Base-by-base conservation (phyloP, 2,797 vertebrate genomes). In the Tenualosa ilisha region DNA sequence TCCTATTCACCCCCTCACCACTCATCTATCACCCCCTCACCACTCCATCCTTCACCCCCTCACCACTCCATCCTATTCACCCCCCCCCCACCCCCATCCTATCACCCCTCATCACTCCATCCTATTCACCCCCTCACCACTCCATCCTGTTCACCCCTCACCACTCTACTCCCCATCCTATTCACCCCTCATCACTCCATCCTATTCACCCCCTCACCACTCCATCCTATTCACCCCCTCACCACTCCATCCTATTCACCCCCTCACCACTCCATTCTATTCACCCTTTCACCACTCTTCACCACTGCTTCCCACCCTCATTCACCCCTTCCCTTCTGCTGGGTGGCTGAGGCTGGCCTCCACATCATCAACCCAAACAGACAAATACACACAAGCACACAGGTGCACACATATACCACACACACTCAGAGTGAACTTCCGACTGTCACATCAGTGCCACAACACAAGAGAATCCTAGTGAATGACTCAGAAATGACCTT, bases 401-500 rank as follows among this genome's bases (percentile, higher is more conserved):
- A 26, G 20, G 13, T 20, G 1, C 13, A 56, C 54, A 56, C 54
- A 84, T 86, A 81, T 72, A 49, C 51, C 54, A 56, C 54, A 56
- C 54, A 56, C 54, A 13, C 13, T 15, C 3, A 4, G 68, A 31
- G 37, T 37, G 6, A 1, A 40, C 68, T 24, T 31, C 63, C 0
- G 4, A 31, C 68, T 68, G 53, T 61, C 81, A 81, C 86, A 85
- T 86, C 88, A 86, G 79, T 85, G 87, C 85, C 79, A 86, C 6
- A 22, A 90, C 89, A 89, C 86, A 89, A 86, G 43, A 22, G 75
- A 86, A 84, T 84, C 85, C 87, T 87, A 90, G 88, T 87, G 89
- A 91, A 89, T 86, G 83, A 85, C 83, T 85, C 46, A 86, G 85
- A 88, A 86, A 84, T 59, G 49, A 89, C 87, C 87, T 86, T 90